Conservation (phyloP, 2,888 invertebrate species). For the Cephus rjabovi region DNA sequence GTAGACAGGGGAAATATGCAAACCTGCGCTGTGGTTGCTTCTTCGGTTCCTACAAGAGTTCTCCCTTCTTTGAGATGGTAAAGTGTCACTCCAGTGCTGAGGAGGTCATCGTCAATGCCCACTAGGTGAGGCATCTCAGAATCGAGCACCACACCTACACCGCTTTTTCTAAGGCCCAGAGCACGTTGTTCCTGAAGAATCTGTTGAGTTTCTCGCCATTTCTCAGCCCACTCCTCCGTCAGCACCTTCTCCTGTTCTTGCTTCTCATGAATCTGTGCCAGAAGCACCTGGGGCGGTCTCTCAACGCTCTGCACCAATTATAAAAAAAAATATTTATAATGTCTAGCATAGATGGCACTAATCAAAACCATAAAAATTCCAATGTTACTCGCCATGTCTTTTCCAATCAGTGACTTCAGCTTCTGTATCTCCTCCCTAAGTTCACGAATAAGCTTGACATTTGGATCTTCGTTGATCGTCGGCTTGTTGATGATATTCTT, state of each 20-base stretch:
- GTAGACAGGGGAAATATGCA: neutral
- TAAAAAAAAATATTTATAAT: slow-evolving; percentile 18
- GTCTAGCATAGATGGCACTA: slow-evolving; percentile 10
- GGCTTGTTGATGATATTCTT: slow-evolving; percentile 93
- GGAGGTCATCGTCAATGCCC: slow-evolving; percentile 89
- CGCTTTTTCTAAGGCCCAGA: slow-evolving; percentile 86
- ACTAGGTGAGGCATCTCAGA: slow-evolving; percentile 93
- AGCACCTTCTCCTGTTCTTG: slow-evolving; percentile 91
- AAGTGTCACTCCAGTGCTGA: slow-evolving; percentile 90
- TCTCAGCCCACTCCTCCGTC: slow-evolving; percentile 93
- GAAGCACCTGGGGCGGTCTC: slow-evolving; percentile 74
- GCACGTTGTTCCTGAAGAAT: slow-evolving; percentile 90
- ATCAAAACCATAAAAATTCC: slow-evolving; percentile 11
- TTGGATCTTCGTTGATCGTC: slow-evolving; percentile 90
- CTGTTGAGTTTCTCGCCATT: slow-evolving; percentile 91
- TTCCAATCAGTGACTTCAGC: slow-evolving; percentile 79
- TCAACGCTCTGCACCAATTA: slow-evolving; percentile 65
- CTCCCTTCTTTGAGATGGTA: slow-evolving; percentile 93
- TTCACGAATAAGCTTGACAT: slow-evolving; percentile 88
- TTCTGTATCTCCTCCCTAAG: slow-evolving; percentile 87
- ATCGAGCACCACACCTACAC: slow-evolving; percentile 88
- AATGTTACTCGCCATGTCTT: slow-evolving; percentile 71
- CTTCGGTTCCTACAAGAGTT: slow-evolving; percentile 86
- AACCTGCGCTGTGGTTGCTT: slow-evolving; percentile 70
- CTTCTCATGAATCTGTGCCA: slow-evolving; percentile 86